phyloP scores from a whole-genome alignment of 2,888 invertebrate genomes.

The Xylocampa areola region DNA sequence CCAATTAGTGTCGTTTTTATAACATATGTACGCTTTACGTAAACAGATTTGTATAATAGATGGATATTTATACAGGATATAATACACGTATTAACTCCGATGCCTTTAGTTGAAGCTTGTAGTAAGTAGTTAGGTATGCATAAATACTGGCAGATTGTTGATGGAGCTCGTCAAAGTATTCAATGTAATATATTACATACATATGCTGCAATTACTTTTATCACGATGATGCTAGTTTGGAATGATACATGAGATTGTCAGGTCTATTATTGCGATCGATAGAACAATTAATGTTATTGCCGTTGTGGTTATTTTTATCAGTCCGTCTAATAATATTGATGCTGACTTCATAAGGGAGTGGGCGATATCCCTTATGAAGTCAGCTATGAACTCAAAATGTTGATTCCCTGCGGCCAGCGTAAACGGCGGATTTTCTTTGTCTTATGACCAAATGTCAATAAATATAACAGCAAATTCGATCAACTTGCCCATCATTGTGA shows the following conservation, averaged over 20 bases:
- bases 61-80: too few relatives aligned
- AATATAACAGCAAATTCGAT: too few relatives aligned
- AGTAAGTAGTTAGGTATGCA: neutral
- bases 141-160: constrained; percentile 4
- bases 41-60: too few relatives aligned
- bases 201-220: constrained; percentile 14
- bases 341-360: constrained; percentile 18
- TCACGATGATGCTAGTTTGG: constrained; percentile 2
- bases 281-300: constrained; percentile 12
- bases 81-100: too few relatives aligned
- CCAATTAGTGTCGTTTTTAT: too few relatives aligned
- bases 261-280: constrained; percentile 3
- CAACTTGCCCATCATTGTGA: too few relatives aligned
- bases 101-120: too few relatives aligned
- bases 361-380: constrained; percentile 22
- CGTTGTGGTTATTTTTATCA: constrained; percentile 30
- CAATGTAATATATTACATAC: constrained; percentile 3
- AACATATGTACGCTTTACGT: too few relatives aligned
- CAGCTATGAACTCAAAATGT: neutral
- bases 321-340: constrained; percentile 20
- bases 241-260: constrained; percentile 11
- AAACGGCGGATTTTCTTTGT: too few relatives aligned
- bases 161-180: constrained; percentile 2
- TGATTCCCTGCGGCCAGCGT: constrained; percentile 16
- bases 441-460: too few relatives aligned